Evolutionary conservation across 1,140 invertebrate genomes (phyloP).

Genomic region (Acyrthosiphon pisum): DNA sequence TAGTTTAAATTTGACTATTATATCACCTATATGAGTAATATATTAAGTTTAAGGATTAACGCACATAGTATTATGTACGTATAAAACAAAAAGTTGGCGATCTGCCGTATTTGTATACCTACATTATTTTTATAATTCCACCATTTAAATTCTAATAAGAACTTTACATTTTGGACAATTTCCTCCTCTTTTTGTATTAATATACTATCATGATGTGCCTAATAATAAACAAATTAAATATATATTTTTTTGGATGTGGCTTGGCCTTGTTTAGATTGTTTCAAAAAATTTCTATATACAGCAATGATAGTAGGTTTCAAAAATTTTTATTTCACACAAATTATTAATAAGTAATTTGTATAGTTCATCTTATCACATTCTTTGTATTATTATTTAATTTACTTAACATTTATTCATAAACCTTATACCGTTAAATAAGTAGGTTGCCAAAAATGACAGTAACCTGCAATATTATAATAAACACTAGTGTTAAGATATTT

Average conservation of each 20-base stretch:
- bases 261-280: background rate
- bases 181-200: background rate
- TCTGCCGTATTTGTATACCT: background rate
- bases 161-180: background rate
- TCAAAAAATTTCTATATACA: background rate
- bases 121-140: background rate
- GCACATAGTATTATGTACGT: background rate
- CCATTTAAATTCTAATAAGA: background rate
- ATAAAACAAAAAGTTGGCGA: background rate
- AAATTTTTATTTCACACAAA: background rate
- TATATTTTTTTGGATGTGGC: background rate
- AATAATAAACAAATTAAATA: background rate
- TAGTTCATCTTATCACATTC: background rate
- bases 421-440: background rate
- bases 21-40: background rate
- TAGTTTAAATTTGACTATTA: background rate
- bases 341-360: background rate
- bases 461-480: background rate
- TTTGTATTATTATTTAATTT: background rate
- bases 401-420: background rate
- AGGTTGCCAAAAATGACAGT: slow-evolving; percentile 1
- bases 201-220: background rate
- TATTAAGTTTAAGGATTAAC: background rate
- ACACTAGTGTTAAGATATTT: background rate
- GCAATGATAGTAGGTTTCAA: background rate